Evolutionary conservation across 37 sponge, comb jelly and placozoan species (phyloP).

Genomic region (Cladorhizidae sp.): DNA sequence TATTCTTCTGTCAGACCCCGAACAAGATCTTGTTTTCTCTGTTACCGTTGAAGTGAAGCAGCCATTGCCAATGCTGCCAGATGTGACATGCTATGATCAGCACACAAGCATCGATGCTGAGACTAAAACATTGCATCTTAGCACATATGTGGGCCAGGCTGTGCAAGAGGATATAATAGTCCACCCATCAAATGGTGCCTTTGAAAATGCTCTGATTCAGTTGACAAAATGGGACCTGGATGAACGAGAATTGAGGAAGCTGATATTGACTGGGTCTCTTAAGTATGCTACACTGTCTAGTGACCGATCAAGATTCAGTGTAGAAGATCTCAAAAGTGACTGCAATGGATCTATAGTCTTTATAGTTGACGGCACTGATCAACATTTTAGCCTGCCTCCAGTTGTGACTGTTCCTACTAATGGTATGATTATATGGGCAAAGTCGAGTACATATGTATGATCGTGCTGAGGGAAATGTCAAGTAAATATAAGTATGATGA

Average conservation of each 20-base stretch:
- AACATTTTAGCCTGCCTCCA: slow-evolving; percentile 32
- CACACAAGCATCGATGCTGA: slow-evolving; percentile 28
- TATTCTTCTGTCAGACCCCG: slow-evolving; percentile 26
- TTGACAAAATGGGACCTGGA: slow-evolving; percentile 47
- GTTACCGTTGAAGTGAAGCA: slow-evolving; percentile 20
- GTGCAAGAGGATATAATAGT: slow-evolving; percentile 50
- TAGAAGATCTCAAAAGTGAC: neutral
- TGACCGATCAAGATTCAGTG: slow-evolving; percentile 22
- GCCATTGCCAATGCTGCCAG: slow-evolving; percentile 37
- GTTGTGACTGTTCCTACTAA: slow-evolving; percentile 31
- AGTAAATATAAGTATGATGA: no score
- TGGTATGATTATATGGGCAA: neutral
- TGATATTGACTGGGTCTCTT: slow-evolving; percentile 42
- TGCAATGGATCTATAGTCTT: slow-evolving; percentile 11
- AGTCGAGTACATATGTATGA: no score
- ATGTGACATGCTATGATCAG: slow-evolving; percentile 9
- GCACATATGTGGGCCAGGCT: slow-evolving; percentile 15
- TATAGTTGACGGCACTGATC: slow-evolving; percentile 15
- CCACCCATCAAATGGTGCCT: slow-evolving; percentile 14
- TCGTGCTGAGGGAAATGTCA: no score
- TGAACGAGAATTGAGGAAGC: slow-evolving; percentile 39
- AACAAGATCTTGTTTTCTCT: slow-evolving; percentile 29
- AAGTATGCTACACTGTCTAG: slow-evolving; percentile 42
- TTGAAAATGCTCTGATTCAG: slow-evolving; percentile 49
- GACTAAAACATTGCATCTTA: slow-evolving; percentile 49